Percentiles rank a stretch among this genome's conserved stretches.
Conservation (phyloP, 2,797 vertebrate species). For the Heteromormyrus szaboi region DNA sequence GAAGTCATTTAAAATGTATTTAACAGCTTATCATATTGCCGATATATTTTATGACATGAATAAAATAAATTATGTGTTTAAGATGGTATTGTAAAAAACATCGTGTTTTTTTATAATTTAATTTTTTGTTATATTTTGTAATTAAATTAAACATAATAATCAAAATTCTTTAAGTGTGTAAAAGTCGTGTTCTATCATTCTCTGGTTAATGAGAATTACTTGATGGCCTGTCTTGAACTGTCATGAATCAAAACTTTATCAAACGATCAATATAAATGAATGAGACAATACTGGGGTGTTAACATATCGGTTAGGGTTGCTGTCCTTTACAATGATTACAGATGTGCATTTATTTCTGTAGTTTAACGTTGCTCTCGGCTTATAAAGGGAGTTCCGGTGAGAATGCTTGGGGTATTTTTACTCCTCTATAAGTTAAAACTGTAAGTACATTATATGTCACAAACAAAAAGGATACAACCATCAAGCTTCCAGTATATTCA, state of each 20-base stretch:
- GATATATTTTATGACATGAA: background rate
- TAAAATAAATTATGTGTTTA: background rate
- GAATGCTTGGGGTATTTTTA: background rate
- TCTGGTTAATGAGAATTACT: background rate
- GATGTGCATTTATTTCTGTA: background rate
- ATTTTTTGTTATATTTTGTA: background rate
- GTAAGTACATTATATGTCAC: background rate
- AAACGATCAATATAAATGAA: conserved; percentile 5
- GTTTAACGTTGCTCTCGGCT: background rate
- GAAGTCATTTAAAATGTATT: background rate
- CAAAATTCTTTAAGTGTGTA: background rate
- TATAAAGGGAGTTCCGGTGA: background rate
- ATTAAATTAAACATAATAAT: background rate
- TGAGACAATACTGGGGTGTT: background rate
- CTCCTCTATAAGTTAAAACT: background rate
- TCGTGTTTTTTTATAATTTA: background rate
- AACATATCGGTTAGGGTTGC: background rate
- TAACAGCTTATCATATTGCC: background rate
- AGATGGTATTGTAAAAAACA: background rate
- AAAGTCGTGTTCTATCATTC: background rate
- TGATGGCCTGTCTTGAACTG: background rate
- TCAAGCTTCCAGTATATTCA: background rate
- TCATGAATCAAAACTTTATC: conserved; percentile 7
- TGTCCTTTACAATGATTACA: background rate
- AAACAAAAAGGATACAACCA: background rate